A percentile compares a stretch with the other conserved stretches of the same genome.
phyloP scores from a whole-genome alignment of 2,113 vertebrate genomes.

The Lasiurus cinereus region DNA sequence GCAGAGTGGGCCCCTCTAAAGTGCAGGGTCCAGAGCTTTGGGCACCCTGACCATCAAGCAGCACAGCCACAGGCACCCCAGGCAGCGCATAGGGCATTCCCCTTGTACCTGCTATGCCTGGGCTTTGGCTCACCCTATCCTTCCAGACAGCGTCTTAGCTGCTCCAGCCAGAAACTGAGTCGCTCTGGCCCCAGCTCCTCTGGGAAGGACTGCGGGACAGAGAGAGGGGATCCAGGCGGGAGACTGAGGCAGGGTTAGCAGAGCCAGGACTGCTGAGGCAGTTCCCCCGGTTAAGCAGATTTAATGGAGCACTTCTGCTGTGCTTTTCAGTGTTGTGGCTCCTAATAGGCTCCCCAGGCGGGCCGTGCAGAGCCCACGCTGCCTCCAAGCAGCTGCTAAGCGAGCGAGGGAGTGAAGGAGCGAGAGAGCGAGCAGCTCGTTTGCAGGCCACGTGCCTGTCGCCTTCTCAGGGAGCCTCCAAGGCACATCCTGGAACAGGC shows the following conservation, averaged over 20 bases:
- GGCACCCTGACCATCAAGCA: too few species aligned
- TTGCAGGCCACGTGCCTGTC: conserved; percentile 57
- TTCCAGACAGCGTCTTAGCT: not conserved
- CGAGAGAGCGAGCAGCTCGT: not conserved
- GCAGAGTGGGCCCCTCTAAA: not conserved
- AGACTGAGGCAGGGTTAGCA: not conserved
- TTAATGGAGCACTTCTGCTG: conserved; percentile 62
- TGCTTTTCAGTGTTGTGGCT: conserved; percentile 65
- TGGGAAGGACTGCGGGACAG: not conserved
- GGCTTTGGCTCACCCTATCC: not conserved
- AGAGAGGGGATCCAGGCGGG: not conserved
- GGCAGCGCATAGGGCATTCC: not conserved
- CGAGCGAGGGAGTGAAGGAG: too few species aligned
- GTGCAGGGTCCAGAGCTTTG: not conserved
- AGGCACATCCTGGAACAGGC: conserved; percentile 63
- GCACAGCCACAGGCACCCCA: not conserved
- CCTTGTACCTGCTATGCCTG: not conserved
- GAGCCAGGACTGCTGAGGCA: not conserved
- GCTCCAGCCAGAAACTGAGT: not conserved
- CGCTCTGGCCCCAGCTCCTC: not conserved
- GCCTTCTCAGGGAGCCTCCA: conserved; percentile 63
- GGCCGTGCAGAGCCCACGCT: conserved; percentile 47
- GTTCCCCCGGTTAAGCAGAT: conserved; percentile 28
- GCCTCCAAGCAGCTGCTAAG: conserved; percentile 74
- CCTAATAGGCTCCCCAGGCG: conserved; percentile 74